Percentiles rank a stretch among this genome's conserved stretches.
These are phyloP conservation scores for Diprion similis DNA, from an alignment of 1,140 invertebrate genomes.

Conservation along the genomic window DNA sequence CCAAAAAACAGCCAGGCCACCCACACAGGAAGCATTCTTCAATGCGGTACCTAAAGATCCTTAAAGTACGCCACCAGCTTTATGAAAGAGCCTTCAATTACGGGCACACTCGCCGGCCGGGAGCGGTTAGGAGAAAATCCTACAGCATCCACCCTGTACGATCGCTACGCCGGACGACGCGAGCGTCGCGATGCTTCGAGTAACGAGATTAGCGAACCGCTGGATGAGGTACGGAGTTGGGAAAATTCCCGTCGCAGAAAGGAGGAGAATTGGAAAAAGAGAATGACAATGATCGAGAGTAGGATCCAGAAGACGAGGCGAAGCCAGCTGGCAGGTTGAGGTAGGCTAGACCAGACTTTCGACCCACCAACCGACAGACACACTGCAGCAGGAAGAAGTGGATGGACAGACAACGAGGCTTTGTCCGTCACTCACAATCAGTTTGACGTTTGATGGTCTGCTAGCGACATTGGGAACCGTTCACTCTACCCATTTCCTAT, in stretches of 20 bases:
- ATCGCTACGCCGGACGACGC: not conserved
- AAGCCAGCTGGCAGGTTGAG: not conserved
- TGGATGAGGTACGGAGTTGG: not conserved
- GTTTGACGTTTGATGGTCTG: conserved; percentile 1
- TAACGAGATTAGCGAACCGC: not conserved
- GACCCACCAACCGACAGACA: not conserved
- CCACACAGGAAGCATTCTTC: not conserved
- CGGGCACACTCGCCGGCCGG: not conserved
- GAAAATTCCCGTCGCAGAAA: no score
- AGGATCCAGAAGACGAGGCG: not conserved
- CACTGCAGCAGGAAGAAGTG: not conserved
- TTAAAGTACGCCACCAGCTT: not conserved
- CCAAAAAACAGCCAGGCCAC: not conserved
- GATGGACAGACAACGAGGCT: not conserved
- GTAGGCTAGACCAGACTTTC: not conserved
- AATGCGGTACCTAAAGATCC: not conserved
- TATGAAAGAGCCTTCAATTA: conserved; percentile 4
- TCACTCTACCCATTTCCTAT: not conserved
- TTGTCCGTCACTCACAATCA: not conserved
- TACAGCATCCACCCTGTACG: not conserved
- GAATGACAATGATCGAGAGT: no score
- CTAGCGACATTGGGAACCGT: not conserved
- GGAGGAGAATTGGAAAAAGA: no score
- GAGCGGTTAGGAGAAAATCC: not conserved
- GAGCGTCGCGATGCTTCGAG: not conserved